Percentiles rank a stretch among this genome's conserved stretches.
Conservation (phyloP, 2,113 vertebrate genomes). For the Cnemophilus loriae region DNA sequence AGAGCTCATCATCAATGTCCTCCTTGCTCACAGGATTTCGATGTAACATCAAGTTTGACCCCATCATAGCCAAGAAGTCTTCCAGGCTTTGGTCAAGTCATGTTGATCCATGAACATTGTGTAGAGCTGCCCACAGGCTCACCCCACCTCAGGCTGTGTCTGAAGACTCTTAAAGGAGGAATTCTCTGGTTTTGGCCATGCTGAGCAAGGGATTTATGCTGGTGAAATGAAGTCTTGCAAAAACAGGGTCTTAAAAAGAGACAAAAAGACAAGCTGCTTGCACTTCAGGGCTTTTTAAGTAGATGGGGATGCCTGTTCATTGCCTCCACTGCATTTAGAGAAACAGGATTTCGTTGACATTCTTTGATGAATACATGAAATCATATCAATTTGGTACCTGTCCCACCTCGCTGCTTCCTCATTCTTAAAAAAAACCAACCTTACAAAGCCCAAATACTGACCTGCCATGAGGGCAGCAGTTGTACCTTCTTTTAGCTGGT, state of each 20-base stretch:
- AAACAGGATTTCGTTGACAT: background rate
- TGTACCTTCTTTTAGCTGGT: background rate
- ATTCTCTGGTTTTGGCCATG: background rate
- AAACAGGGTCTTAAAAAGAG: background rate
- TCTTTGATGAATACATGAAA: background rate
- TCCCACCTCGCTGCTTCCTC: background rate
- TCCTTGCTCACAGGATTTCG: background rate
- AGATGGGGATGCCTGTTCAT: background rate
- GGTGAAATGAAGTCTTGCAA: background rate
- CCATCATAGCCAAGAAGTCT: background rate
- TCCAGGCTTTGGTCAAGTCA: background rate
- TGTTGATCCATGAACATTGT: background rate
- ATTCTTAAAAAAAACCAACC: background rate
- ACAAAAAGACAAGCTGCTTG: background rate
- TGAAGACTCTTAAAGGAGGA: background rate
- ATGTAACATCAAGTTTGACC: background rate
- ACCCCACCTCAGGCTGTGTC: background rate
- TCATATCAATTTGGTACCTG: background rate
- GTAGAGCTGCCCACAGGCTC: background rate
- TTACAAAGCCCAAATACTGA: background rate
- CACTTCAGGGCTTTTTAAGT: background rate
- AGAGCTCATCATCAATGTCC: background rate
- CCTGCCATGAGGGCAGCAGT: background rate
- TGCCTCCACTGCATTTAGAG: background rate
- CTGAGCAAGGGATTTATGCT: background rate